Percentiles rank a stretch among this genome's conserved stretches.
Conservation (phyloP, 1,140 invertebrate genomes). For the Pseudobourletiella spinata region DNA sequence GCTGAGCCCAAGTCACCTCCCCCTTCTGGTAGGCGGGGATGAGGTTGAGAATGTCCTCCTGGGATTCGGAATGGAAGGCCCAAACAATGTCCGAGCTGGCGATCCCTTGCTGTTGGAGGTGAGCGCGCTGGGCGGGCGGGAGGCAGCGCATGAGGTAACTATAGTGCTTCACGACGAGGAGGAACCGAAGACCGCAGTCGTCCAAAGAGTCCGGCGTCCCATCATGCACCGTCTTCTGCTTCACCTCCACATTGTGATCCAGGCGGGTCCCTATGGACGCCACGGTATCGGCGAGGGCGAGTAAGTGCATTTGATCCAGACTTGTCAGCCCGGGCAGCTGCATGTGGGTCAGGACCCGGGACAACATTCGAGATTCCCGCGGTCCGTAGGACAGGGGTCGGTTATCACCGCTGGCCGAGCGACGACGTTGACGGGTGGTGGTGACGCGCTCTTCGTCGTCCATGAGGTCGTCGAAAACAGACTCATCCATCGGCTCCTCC, state of each 20-base stretch:
- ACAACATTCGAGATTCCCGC: slow-evolving; percentile 57
- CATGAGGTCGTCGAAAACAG: slow-evolving; percentile 33
- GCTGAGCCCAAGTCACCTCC: slow-evolving; percentile 77
- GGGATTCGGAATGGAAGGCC: slow-evolving; percentile 98
- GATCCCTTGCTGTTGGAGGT: slow-evolving; percentile 81
- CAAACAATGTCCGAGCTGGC: slow-evolving; percentile 90
- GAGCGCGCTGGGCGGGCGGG: slow-evolving; percentile 72
- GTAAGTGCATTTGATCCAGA: slow-evolving; percentile 97
- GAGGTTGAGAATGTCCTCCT: slow-evolving; percentile 84
- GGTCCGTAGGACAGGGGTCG: slow-evolving; percentile 32
- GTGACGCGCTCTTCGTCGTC: slow-evolving; percentile 32
- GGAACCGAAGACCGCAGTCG: slow-evolving; percentile 91
- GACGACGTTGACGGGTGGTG: slow-evolving; percentile 19
- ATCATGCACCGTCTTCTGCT: slow-evolving; percentile 37
- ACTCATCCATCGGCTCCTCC: slow-evolving; percentile 72
- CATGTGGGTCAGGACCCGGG: slow-evolving; percentile 84
- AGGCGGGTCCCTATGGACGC: slow-evolving; percentile 51
- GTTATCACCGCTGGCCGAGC: slow-evolving; percentile 32
- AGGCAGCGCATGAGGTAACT: slow-evolving; percentile 88
- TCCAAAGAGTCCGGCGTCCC: slow-evolving; percentile 69
- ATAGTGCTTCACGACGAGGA: slow-evolving; percentile 96
- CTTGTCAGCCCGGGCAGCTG: slow-evolving; percentile 93
- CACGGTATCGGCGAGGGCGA: slow-evolving; percentile 95
- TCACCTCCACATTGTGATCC: slow-evolving; percentile 25
- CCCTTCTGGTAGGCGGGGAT: slow-evolving; percentile 80